Evolutionary conservation across 2,888 invertebrate species (phyloP), one percentile per base, ranked within the genome.

Genomic region (Callinectes sapidus): DNA sequence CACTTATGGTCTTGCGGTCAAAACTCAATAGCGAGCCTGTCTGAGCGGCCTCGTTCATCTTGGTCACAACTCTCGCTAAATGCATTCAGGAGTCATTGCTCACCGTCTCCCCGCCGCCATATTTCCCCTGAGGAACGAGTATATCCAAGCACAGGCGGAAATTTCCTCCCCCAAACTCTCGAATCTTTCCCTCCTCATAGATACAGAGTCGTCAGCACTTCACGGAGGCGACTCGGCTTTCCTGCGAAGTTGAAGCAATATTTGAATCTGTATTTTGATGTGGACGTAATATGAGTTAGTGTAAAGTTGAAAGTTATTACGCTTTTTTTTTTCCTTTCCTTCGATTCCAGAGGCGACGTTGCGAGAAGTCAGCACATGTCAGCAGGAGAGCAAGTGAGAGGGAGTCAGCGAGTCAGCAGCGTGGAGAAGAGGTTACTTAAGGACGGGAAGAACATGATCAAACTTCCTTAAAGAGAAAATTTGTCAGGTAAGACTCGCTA

Each of bases 51-150:
- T 77, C 77, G 77, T 77, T 32, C 77, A 77, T 77, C 77, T 77
- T 77, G 77, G 77, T 77, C 77, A 77, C 77, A 77, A 77, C 77
- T 77, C 77, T 77, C 77, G 77, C 77, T 77, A 77, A 77, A 77
- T 77, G 77, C 77, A 77, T 77, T 77, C 77, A 77, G 77, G 77
- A 77, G 77, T 77, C 77, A 77, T 77, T 77, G 77, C 77, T 77
- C 77, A 77, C 77, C 28, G 77, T 18, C 77, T 77, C 77, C 77
- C 32, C 10, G 32, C 77, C 32, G 77, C 77, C 77, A 77, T 77
- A 77, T 77, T 77, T 77, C 77, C 77, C 77, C 28, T 5, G 32
- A 32, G 77, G 32, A 3, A 42, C 42, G 42, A 42, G 42, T 77
- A 32, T 77, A 32, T 28, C 32, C 77, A 77, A 77, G 77, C 32